Base-by-base conservation (phyloP, 2,797 vertebrate genomes). In the Leptatherina wallacei region DNA sequence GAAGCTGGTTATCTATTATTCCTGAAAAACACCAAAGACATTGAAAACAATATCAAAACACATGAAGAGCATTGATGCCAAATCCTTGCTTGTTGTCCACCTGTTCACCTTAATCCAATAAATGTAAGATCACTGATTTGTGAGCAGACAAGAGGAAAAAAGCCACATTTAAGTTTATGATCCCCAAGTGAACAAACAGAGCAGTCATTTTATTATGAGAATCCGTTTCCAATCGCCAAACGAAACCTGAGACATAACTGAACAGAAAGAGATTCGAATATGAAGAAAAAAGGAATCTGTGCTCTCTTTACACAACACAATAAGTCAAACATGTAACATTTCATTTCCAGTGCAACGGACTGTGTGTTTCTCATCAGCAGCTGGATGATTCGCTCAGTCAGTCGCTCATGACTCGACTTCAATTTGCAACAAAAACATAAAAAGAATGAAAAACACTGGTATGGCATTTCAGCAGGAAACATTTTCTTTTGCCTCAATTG, bases 331-430 rank as follows among this genome's bases (percentile, higher is more conserved):
- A 14, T 0, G 0, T 36, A 71, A 36, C 30, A 57, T 75, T 74
- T 74, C 5, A 83, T 74, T 83, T 84, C 61, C 71, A 73, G 12
- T 7, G 68, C 6, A 55, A 33, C 9, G 30, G 58, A 54, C 73
- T 2, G 2, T 81, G 79, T 3, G 38, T 74, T 82, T 81, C 74
- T 78, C 75, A 66, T 80, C 61, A 82, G 73, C 63, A 22, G 36
- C 80, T 58, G 69, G 54, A 65, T n/a, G 55, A 65, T 16, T 13
- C 3, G 13, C 61, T 69, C 66, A 4, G 49, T 18, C 52, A 56
- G 63, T 73, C 20, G 6, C 32, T 69, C 56, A 49, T 35, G 61
- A 71, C 47, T 63, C n/a, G 14, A 71, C 58, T 69, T 59, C 22
- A 66, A 72, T 65, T 51, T 68, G 51, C 58, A 75, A 61, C 38